Evolutionary conservation across 2,888 invertebrate species (phyloP).

Genomic region (Drosophila birchii): DNA sequence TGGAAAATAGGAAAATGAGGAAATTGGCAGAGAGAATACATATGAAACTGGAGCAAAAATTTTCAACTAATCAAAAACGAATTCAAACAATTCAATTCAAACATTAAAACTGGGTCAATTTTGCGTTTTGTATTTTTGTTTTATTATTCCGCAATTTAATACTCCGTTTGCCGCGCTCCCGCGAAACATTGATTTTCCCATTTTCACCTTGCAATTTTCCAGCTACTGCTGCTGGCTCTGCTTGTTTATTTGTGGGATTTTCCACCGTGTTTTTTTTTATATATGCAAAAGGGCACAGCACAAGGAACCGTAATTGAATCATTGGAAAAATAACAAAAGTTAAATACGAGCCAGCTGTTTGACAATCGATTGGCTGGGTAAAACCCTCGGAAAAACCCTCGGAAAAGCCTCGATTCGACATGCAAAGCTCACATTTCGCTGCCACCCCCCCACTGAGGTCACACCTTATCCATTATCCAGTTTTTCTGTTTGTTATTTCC

Average conservation of each 20-base stretch:
- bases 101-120: conserved; percentile 36
- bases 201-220: conserved; percentile 14
- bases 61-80: conserved; percentile 38
- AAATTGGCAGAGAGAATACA: background rate
- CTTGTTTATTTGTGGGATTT: conserved; percentile 37
- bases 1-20: background rate
- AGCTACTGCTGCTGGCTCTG: conserved; percentile 7
- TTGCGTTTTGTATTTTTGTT: conserved; percentile 30
- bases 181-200: conserved; percentile 62
- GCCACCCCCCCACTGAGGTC: conserved; percentile 23
- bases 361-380: conserved; percentile 38
- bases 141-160: conserved; percentile 36
- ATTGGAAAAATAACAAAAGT: conserved; percentile 48
- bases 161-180: conserved; percentile 14
- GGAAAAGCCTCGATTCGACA: conserved; percentile 39
- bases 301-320: conserved; percentile 66
- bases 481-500: conserved; percentile 10
- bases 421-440: conserved; percentile 41
- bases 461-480: conserved; percentile 31
- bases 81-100: conserved; percentile 32
- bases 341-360: conserved; percentile 39
- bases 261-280: conserved; percentile 37
- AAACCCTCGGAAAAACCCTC: conserved; percentile 30
- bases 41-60: conserved; percentile 19
- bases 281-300: conserved; percentile 7